Evolutionary conservation across 2,113 vertebrate species (phyloP).

Genomic region (Mystacornis crossleyi): DNA sequence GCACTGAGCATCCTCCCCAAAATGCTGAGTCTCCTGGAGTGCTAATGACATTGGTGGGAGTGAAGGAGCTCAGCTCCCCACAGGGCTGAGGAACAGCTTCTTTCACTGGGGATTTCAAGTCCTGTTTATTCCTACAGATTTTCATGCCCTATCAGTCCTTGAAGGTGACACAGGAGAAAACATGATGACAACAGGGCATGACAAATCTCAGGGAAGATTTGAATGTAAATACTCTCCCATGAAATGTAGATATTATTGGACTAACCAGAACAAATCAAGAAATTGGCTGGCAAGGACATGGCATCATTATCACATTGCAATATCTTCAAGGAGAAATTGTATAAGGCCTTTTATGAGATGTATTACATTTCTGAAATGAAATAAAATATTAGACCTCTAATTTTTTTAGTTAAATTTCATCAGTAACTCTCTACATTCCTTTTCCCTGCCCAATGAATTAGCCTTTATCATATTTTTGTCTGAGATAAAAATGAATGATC

Average conservation of each 20-base stretch:
- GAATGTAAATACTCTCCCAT: conserved; percentile 28
- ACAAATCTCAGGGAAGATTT: conserved; percentile 60
- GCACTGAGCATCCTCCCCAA: background rate
- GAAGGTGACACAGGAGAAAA: conserved; percentile 64
- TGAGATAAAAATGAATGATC: conserved; percentile 48
- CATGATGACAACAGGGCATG: conserved; percentile 46
- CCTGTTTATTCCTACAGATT: conserved; percentile 12
- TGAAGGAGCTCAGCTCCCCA: background rate
- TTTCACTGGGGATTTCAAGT: conserved; percentile 11
- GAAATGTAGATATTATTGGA: conserved; percentile 63
- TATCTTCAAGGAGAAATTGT: conserved; percentile 52
- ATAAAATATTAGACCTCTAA: conserved; percentile 24
- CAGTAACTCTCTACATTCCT: background rate
- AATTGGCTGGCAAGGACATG: conserved; percentile 40
- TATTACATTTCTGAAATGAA: conserved; percentile 47
- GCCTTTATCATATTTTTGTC: conserved; percentile 29
- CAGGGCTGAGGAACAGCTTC: background rate
- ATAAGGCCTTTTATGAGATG: conserved; percentile 9
- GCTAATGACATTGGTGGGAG: background rate
- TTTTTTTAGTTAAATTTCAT: conserved; percentile 6
- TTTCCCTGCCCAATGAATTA: conserved; percentile 1
- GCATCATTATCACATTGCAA: background rate
- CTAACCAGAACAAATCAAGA: conserved; percentile 63
- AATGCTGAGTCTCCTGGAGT: background rate
- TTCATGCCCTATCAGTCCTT: conserved; percentile 35